Evolutionary conservation across 2,113 vertebrate genomes (phyloP), one percentile per base, ranked within the genome.

Genomic region (Microcebus murinus): DNA sequence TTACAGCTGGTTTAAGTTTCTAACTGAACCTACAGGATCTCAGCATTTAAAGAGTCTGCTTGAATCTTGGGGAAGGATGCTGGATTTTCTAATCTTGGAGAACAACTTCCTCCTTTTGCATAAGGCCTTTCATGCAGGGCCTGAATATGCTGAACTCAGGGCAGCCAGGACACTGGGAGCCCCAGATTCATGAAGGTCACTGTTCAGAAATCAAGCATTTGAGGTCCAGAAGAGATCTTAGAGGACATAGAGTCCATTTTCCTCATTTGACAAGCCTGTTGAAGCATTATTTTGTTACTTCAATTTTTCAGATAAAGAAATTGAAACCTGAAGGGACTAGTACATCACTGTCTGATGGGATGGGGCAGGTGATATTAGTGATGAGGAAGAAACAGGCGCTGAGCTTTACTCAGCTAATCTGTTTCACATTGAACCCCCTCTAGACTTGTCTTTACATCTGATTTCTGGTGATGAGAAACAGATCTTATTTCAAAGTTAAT

Each of bases 401-500:
- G 74, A 90, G 45, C 10, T 87, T 39, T 17, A 45, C 2, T 6
- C 27, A 52, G 57, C 17, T 84, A 29, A 65, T 65, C n/a, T 65
- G 45, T 39, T 95, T 81, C 15, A 74, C 34, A 61, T 29, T 17
- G 10, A 92, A 15, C 13, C 42, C 18, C 86, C 31, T 27, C 34
- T 83, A 68, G 10, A 55, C 50, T 67, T 81, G 52, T 95, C 29
- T 42, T 83, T 45, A 8, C 39, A 18, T 93, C n/a, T 82, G 55
- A 86, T 61, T 77, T 91, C 74, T 85, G 25, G 65, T 89, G 23
- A 81, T 36, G 45, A 88, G 31, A 81, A 8, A 42, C 15, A 27
- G 8, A 3, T 39, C 29, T 87, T 84, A 76, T 70, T 96, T 95
- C 57, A 90, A 31, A 96, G 57, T 87, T 67, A 87, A 76, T 74